Percentiles rank a stretch among this genome's conserved stretches.
Evolutionary conservation across 2,113 vertebrate species (phyloP).

Genomic region (Chlamydotis undulata): DNA sequence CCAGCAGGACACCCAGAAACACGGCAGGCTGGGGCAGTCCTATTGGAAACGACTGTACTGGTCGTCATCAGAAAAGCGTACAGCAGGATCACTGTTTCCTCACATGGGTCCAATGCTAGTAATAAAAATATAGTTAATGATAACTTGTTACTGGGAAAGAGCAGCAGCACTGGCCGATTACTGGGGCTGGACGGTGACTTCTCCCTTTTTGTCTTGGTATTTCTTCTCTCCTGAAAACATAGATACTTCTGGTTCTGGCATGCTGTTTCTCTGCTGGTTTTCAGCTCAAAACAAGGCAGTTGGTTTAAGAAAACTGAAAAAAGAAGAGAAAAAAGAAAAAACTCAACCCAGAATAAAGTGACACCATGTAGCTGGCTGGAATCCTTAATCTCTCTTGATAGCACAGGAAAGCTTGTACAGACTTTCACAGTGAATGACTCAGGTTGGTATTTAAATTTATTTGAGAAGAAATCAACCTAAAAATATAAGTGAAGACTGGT

Average conservation of each 20-base stretch:
- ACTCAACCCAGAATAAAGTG: not conserved
- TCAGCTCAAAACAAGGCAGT: not conserved
- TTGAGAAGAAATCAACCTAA: constrained; percentile 69
- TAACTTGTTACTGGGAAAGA: not conserved
- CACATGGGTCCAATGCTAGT: not conserved
- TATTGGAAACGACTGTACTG: not conserved
- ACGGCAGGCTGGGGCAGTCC: not conserved
- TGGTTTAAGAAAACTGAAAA: not conserved
- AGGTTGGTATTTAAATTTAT: constrained; percentile 68
- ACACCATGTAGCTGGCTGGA: not conserved
- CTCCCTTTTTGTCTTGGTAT: not conserved
- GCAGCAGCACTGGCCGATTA: not conserved
- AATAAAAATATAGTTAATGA: not conserved
- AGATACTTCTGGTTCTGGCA: not conserved
- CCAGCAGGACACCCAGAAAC: not conserved
- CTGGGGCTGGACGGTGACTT: not conserved
- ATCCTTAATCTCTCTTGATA: constrained; percentile 43
- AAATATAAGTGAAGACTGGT: constrained; percentile 68
- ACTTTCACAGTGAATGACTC: constrained; percentile 67
- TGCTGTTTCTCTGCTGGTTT: not conserved
- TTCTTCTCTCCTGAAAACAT: not conserved
- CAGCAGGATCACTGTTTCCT: not conserved
- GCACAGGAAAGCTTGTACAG: constrained; percentile 18
- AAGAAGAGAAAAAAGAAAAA: not conserved
- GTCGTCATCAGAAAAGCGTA: not conserved